These are phyloP conservation scores for Lates calcarifer DNA, from an alignment of 2,113 vertebrate species.

Conservation along the genomic window DNA sequence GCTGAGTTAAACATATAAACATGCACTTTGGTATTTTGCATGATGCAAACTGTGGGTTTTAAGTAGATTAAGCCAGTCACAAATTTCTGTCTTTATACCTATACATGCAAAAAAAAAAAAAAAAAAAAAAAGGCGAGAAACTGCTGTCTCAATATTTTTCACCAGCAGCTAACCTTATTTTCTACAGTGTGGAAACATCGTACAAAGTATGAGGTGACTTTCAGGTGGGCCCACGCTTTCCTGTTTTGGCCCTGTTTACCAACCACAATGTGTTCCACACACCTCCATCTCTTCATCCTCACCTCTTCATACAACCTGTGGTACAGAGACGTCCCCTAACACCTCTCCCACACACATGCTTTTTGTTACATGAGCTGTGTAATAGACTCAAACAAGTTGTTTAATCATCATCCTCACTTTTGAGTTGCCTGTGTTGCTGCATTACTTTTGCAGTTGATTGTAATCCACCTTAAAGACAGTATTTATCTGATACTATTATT, in stretches of 20 bases:
- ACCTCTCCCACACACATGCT: conserved; percentile 54
- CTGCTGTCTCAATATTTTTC: conserved; percentile 51
- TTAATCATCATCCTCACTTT: conserved; percentile 21
- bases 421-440: not conserved
- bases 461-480: not conserved
- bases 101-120: not conserved
- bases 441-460: not conserved
- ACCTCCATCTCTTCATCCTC: conserved; percentile 67
- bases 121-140: not conserved
- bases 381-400: conserved; percentile 41
- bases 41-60: not conserved
- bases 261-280: conserved; percentile 77
- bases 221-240: conserved; percentile 76
- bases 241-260: conserved; percentile 77
- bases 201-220: conserved; percentile 48
- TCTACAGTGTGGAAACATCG: conserved; percentile 43
- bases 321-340: conserved; percentile 53
- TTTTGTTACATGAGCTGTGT: conserved; percentile 31
- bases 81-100: not conserved
- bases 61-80: conserved; percentile 10
- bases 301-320: conserved; percentile 52
- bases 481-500: not conserved
- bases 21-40: not conserved
- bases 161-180: conserved; percentile 38
- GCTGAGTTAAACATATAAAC: conserved; percentile 15